Evolutionary conservation across 2,113 vertebrate species (phyloP).

Genomic region (Corythornis vintsioides): DNA sequence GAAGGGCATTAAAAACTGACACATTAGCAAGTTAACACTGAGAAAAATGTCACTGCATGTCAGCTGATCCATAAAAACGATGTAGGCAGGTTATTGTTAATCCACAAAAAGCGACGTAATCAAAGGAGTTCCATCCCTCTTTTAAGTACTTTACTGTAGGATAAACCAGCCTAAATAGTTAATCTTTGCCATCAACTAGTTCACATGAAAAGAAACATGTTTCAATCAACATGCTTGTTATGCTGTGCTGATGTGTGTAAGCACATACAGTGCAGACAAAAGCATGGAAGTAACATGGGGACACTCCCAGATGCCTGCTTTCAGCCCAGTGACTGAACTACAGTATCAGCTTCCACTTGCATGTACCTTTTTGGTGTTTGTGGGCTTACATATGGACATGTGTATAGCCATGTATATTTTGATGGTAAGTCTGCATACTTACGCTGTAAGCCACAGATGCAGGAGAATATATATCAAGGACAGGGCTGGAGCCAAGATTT

Average conservation of each 20-base stretch:
- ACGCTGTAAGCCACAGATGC: constrained; percentile 84
- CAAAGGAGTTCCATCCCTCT: background rate
- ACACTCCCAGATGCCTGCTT: background rate
- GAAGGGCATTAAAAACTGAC: background rate
- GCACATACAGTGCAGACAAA: background rate
- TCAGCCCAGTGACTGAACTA: background rate
- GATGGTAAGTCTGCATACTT: constrained; percentile 62
- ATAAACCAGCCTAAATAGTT: background rate
- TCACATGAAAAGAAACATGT: background rate
- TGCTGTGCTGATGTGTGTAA: background rate
- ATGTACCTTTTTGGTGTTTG: background rate
- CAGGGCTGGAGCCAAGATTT: constrained; percentile 80
- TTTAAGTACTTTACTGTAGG: background rate
- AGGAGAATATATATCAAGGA: constrained; percentile 81
- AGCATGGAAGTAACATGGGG: background rate
- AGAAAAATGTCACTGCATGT: background rate
- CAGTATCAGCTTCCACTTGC: background rate
- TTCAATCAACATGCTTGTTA: background rate
- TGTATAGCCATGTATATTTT: background rate
- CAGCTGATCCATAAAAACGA: rapidly evolving
- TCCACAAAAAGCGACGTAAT: background rate
- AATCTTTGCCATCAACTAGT: background rate
- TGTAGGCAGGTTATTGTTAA: background rate
- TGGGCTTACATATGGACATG: rapidly evolving
- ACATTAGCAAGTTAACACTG: background rate